Evolutionary conservation across 2,113 vertebrate genomes (phyloP).

Genomic region (Protobothrops mucrosquamatus): DNA sequence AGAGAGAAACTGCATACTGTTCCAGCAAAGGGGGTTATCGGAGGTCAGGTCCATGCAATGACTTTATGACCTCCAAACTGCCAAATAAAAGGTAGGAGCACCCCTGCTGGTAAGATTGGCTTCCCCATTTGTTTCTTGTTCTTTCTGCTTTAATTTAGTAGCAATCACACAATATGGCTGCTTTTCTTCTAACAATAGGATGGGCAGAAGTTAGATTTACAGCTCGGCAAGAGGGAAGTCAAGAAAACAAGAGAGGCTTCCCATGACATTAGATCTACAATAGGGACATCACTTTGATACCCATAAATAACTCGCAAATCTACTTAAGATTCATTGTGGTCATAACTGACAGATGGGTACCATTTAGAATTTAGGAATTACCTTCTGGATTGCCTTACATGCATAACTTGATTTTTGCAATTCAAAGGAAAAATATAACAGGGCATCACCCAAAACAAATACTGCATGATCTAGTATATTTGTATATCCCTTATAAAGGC

Average conservation of each 20-base stretch:
- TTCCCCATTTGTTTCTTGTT: slow-evolving; percentile 72
- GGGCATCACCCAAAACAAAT: not conserved
- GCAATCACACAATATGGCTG: slow-evolving; percentile 91
- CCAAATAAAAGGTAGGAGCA: slow-evolving; percentile 77
- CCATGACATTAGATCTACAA: slow-evolving; percentile 74
- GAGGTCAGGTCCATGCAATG: slow-evolving; percentile 87
- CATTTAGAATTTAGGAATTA: slow-evolving; percentile 51
- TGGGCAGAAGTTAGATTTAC: slow-evolving; percentile 82
- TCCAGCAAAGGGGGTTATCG: slow-evolving; percentile 75
- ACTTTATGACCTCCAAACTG: slow-evolving; percentile 90
- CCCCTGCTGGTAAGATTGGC: slow-evolving; percentile 81
- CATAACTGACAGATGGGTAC: slow-evolving; percentile 68
- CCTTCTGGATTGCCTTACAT: slow-evolving; percentile 44
- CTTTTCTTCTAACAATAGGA: slow-evolving; percentile 78
- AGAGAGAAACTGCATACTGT: slow-evolving; percentile 72
- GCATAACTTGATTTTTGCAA: slow-evolving; percentile 10
- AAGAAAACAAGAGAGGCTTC: slow-evolving; percentile 67
- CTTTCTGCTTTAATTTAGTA: slow-evolving; percentile 93
- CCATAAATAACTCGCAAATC: slow-evolving; percentile 71
- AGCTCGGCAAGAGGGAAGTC: slow-evolving; percentile 73
- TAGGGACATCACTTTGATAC: slow-evolving; percentile 74
- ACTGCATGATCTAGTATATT: not conserved
- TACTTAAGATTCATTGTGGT: slow-evolving; percentile 77
- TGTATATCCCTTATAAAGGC: not conserved
- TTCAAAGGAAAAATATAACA: slow-evolving; percentile 38